Conservation (phyloP, 1,140 invertebrate genomes). For the Heterodera schachtii region DNA sequence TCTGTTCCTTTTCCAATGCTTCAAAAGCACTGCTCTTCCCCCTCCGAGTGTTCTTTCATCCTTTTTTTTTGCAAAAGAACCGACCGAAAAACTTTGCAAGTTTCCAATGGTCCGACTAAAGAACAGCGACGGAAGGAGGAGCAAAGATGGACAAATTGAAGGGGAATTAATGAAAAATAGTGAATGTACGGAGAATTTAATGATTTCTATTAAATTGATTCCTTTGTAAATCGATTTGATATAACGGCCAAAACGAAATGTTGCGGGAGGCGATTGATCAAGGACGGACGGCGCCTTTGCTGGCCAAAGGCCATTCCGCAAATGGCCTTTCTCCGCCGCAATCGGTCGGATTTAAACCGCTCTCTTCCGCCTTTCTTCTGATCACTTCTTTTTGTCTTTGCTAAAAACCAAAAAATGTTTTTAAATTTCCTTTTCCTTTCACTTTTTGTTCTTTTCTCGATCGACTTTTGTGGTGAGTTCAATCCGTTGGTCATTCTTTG, state of each 20-base stretch:
- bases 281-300: neutral
- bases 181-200: neutral
- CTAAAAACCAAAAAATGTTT: neutral
- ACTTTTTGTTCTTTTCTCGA: neutral
- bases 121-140: neutral
- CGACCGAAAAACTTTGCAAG: neutral
- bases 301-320: neutral
- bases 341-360: neutral
- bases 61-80: neutral
- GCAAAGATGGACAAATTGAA: neutral
- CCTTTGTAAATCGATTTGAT: neutral
- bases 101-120: neutral
- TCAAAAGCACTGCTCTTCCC: neutral
- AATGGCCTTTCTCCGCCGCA: neutral
- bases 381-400: neutral
- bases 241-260: neutral
- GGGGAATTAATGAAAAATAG: neutral
- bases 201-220: slow-evolving; percentile 4
- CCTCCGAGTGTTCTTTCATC: neutral
- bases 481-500: neutral
- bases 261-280: neutral
- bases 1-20: neutral
- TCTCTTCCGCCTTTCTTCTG: neutral
- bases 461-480: neutral
- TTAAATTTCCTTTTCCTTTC: neutral